Evolutionary conservation across 2,888 invertebrate genomes (phyloP), one percentile per base, ranked within the genome.

Genomic region (Trichacis sp.): DNA sequence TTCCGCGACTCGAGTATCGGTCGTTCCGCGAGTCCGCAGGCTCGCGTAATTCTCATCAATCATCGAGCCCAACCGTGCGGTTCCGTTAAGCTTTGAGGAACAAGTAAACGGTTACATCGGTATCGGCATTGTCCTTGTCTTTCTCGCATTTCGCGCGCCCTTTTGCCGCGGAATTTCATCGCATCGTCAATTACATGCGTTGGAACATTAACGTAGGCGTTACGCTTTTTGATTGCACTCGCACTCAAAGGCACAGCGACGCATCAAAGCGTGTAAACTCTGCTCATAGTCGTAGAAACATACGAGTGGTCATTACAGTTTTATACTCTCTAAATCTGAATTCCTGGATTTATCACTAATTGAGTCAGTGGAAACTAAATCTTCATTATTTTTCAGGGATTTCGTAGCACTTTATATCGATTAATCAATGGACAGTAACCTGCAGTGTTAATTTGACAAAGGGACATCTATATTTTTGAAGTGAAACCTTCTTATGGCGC

Each of bases 41-140:
- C 24, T 49, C 58, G 46, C 40, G 38, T 60, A 56, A 60, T 64
- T 62, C 58, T 71, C 53, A 62, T 73, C 71, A 68, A 71, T 73
- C 72, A 63, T 69, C 67, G 38, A 29, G 55, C 49, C 33, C 70
- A 69, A 59, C 64, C 69, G 70, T 73, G 74, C 75, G 72, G 72
- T 64, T 70, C 73, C 67, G 72, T 73, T 69, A 65, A 60, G 72
- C 72, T 56, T 65, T 59, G 67, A 59, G 62, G 70, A 51, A 54
- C 68, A 56, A 60, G 56, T 49, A 48, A 59, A 55, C 45, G 50
- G 17, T 49, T 45, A 43, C 49, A 49, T 56, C 51, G 59, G 14
- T 49, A 60, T 57, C 61, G 52, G 33, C 12, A 50, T 30, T 50
- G 36, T 29, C 29, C 15, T 20, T 17, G 47, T 36, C 42, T 6